phyloP scores from a whole-genome alignment of 2,797 vertebrate genomes.

The Diplodus puntazzo region DNA sequence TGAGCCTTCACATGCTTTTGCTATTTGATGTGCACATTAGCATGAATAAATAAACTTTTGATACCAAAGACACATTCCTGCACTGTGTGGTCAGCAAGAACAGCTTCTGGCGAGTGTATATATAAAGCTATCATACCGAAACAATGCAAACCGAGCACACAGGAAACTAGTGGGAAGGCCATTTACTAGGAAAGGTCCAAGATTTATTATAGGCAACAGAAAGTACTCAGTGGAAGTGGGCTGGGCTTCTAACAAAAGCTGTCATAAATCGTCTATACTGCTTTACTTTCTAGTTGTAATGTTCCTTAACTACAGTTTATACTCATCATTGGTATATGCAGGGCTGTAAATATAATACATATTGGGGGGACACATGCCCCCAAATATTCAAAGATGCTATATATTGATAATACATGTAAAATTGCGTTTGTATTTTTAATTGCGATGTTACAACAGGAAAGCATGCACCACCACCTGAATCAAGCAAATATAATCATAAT shows the following conservation, averaged over 20 bases:
- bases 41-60: conserved; percentile 9
- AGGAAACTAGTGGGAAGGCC: conserved; percentile 8
- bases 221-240: background rate
- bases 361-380: too few relatives aligned
- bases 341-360: too few relatives aligned
- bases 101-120: conserved; percentile 24
- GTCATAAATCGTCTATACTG: background rate
- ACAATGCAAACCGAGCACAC: conserved; percentile 33
- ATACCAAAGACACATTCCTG: background rate
- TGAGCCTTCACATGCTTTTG: conserved; percentile 10
- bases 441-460: too few relatives aligned
- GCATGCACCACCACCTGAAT: too few relatives aligned
- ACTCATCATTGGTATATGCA: background rate
- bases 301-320: background rate
- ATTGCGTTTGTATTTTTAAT: too few relatives aligned
- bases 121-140: conserved; percentile 28
- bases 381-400: too few relatives aligned
- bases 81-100: background rate
- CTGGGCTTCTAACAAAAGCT: background rate
- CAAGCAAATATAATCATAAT: too few relatives aligned
- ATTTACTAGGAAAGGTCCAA: conserved; percentile 19
- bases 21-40: conserved; percentile 12
- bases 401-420: background rate
- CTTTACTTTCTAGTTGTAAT: conserved; percentile 3
- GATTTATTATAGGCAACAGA: conserved; percentile 26